Conservation (phyloP, 2,888 invertebrate genomes). For the Ischnus inquisitorius region DNA sequence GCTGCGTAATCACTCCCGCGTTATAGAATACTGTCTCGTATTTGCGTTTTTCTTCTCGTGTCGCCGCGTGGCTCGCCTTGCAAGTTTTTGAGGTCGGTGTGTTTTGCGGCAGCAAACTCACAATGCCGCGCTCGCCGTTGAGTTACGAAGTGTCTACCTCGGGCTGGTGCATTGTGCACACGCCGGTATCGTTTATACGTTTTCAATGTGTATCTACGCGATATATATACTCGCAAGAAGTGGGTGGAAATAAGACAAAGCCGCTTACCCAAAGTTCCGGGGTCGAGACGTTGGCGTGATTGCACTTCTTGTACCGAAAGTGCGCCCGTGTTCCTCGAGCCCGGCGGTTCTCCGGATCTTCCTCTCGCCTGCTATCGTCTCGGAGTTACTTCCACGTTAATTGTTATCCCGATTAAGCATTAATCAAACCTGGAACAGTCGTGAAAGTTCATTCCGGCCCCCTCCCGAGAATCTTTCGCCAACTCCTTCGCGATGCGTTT, state of each 20-base stretch:
- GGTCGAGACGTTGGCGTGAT: slow-evolving; percentile 42
- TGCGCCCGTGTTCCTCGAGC: not conserved
- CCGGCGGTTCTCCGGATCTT: not conserved
- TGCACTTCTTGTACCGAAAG: slow-evolving; percentile 45
- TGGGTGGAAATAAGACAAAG: slow-evolving; percentile 50
- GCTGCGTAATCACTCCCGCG: slow-evolving; percentile 19
- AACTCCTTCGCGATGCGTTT: not conserved
- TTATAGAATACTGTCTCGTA: slow-evolving; percentile 2
- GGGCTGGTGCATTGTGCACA: slow-evolving; percentile 27
- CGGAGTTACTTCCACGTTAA: slow-evolving; percentile 17
- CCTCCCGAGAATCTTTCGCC: not conserved
- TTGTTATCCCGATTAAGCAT: slow-evolving; percentile 51
- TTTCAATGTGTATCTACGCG: not conserved
- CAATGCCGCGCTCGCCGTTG: slow-evolving; percentile 23
- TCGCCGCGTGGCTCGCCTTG: not conserved
- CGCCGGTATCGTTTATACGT: not conserved
- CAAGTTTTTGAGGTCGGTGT: slow-evolving; percentile 26
- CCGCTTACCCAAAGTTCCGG: slow-evolving; percentile 51
- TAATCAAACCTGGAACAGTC: slow-evolving; percentile 37
- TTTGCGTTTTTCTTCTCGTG: slow-evolving; percentile 14
- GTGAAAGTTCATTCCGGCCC: not conserved
- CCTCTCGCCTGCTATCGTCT: not conserved
- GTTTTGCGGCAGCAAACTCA: slow-evolving; percentile 44
- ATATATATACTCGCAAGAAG: slow-evolving; percentile 16
- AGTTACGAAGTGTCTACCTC: slow-evolving; percentile 50